Base-by-base conservation (phyloP, 1,140 invertebrate genomes). In the Drosophila ironensis region DNA sequence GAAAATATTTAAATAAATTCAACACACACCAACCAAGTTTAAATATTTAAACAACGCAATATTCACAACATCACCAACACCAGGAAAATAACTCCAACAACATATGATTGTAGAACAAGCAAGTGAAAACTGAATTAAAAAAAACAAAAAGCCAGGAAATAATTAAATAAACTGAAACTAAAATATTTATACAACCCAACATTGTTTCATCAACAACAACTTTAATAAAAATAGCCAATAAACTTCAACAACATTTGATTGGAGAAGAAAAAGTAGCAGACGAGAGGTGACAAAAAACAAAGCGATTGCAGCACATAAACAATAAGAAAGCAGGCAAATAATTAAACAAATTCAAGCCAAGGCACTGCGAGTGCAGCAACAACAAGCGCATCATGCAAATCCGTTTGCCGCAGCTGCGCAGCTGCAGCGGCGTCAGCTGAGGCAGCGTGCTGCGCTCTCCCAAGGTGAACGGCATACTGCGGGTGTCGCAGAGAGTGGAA, bases 321-420 rank as follows among this genome's bases (percentile, higher is more conserved):
- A 57, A 25, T 7, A 22, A 20, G 6, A 25, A 17, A 27, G 14
- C 22, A 38, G 27, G 22, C 16, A n/a, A 22, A 28, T 20, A n/a
- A 53, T 20, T 12, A 56, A 24, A 17, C 7, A 12, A 19, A 22
- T 24, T 33, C 5, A 47, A 25, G n/a, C n/a, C n/a, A n/a, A n/a
- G n/a, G n/a, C n/a, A n/a, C n/a, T n/a, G n/a, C n/a, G n/a, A n/a
- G n/a, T n/a, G n/a, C 8, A 24, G 42, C 25, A 60, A 33, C 9
- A 50, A 37, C 52, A 56, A 42, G 28, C n/a, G 16, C 35, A 35
- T 33, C 11, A 61, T 71, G 59, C 57, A 63, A 78, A 73, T 48
- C 52, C 44, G 60, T 22, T 86, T 70, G 57, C 44, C 45, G 57
- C 71, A 71, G 66, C 53, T 47, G 78, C 78, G 78, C 77, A 84